Base-by-base conservation (phyloP, 2,888 invertebrate species). In the Chymomyza fuscimana region DNA sequence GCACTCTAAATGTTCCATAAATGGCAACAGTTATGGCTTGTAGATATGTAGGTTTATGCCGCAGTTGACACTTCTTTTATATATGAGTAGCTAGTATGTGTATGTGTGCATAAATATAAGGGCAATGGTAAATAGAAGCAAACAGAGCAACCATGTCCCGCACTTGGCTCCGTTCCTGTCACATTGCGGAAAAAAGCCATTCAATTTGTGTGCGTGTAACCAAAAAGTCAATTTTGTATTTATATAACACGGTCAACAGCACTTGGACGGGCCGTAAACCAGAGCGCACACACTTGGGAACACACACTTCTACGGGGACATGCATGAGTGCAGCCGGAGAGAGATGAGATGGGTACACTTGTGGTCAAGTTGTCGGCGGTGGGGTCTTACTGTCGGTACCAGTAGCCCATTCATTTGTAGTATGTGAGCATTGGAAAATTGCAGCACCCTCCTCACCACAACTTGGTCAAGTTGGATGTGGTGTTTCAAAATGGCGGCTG, bases 151-250 rank as follows among this genome's bases (percentile, higher is more conserved):
- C 12, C 40, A 1, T 46, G 40, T 46, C 3, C 40, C 12, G 40
- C 40, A 46, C 12, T 46, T 46, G 12, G 12, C 10, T 3, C 12
- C 6, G 40, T 12, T 12, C 40, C 40, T 46, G 40, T 46, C 40
- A 12, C 12, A 46, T 12, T 46, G 40, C 40, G 40, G 40, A 46
- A 12, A 46, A 46, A 46, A 46, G 40, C 40, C 40, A 46, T 46
- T 46, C 40, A 46, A 46, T 46, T 54, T 54, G 54, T 22, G 16
- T 54, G 29, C 15, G 46, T 15, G 15, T 10, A 46, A 58, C 80
- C 77, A 77, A 63, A 82, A 86, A 83, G 86, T 82, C 86, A 83
- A 83, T 83, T 84, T 79, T 65, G 82, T 82, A 82, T 83, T 83
- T 83, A 83, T 86, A 86, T 77, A 80, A 70, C 83, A 81, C 79